A percentile compares a stretch with the other conserved stretches of the same genome.
Conservation (phyloP, 1,140 invertebrate species). For the Anadara kagoshimensis region DNA sequence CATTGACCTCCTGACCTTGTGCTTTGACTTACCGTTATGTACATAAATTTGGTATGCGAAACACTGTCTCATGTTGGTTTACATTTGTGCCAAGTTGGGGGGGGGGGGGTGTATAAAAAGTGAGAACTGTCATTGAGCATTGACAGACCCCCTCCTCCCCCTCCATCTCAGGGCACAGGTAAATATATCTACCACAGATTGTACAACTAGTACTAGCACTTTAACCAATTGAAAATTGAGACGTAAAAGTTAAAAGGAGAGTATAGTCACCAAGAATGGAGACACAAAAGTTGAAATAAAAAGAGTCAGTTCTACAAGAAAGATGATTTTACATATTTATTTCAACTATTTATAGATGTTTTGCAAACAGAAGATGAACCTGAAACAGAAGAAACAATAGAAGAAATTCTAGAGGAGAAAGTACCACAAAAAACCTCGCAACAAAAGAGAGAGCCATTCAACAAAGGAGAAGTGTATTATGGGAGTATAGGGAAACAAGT, state of each 20-base stretch:
- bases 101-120: too few species aligned
- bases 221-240: too few species aligned
- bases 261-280: too few species aligned
- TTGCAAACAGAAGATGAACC: slow-evolving; percentile 25
- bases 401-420: not conserved
- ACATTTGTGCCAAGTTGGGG: too few species aligned
- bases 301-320: not conserved
- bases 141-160: not conserved
- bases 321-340: too few species aligned
- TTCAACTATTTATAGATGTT: slow-evolving; percentile 24
- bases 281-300: not conserved
- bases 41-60: too few species aligned
- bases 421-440: too few species aligned
- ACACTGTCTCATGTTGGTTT: too few species aligned
- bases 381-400: not conserved
- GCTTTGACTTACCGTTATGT: too few species aligned
- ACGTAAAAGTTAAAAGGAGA: too few species aligned
- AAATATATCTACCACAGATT: not conserved
- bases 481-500: slow-evolving; percentile 57
- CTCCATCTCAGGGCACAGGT: not conserved
- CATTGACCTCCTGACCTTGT: too few species aligned
- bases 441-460: slow-evolving; percentile 34
- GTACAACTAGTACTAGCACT: too few species aligned
- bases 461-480: slow-evolving; percentile 58
- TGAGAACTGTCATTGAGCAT: slow-evolving; percentile 8